Conservation (phyloP, 1,140 invertebrate genomes). For the Lanistes nyassanus region DNA sequence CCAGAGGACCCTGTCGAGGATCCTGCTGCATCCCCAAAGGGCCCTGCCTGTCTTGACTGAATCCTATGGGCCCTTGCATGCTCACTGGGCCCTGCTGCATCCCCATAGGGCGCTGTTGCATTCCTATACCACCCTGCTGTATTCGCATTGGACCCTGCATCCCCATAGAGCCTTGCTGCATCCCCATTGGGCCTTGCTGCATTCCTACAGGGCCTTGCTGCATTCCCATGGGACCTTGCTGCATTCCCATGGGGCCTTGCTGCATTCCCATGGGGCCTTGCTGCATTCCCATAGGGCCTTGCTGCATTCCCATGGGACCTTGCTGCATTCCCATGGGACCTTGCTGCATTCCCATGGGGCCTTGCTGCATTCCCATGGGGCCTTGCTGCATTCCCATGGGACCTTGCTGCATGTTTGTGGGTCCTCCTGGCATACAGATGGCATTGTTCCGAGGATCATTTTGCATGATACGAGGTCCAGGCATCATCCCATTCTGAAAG, state of each 20-base stretch:
- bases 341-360: conserved; percentile 17
- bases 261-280: conserved; percentile 8
- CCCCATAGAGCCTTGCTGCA: background rate
- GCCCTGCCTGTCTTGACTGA: background rate
- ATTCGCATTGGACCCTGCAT: background rate
- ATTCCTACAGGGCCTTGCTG: background rate
- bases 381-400: conserved; percentile 23
- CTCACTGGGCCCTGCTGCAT: background rate
- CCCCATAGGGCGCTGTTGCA: background rate
- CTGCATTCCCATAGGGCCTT: background rate
- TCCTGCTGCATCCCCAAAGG: background rate
- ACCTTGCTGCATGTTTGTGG: conserved; percentile 19
- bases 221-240: conserved; percentile 1
- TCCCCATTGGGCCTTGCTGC: background rate
- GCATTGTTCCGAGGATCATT: conserved; percentile 6
- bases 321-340: conserved; percentile 19
- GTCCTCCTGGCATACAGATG: background rate
- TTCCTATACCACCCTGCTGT: background rate
- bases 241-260: conserved; percentile 11
- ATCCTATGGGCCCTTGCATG: background rate
- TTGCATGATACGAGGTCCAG: conserved; percentile 17
- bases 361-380: conserved; percentile 21
- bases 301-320: conserved; percentile 21
- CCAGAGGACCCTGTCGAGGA: background rate
- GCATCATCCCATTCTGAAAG: conserved; percentile 20